Base-by-base conservation (phyloP, 1,140 invertebrate species). In the Drosophila athabasca region DNA sequence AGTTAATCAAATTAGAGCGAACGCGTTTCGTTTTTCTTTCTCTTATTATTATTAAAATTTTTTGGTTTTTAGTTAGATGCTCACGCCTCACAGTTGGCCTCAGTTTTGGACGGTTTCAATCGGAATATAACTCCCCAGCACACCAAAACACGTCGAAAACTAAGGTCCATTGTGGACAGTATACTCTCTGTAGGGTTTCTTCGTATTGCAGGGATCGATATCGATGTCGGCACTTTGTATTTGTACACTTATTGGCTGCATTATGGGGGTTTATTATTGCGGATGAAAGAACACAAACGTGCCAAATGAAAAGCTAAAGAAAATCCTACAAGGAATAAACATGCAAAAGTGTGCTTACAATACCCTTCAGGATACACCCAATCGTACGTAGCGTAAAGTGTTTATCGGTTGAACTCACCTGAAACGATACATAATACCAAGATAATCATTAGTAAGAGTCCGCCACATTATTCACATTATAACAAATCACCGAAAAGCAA, bases 61-160 rank as follows among this genome's bases (percentile, higher is more conserved):
- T 41, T 51, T 46, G 17, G 17, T 24, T 11, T 41, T 57, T 46
- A 8, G 31, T 55, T 68, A 45, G 83, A 46, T 66, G 84, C 62
- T 77, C 67, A 17, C 45, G 58, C 82, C 74, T 29, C 76, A 88
- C 82, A 90, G 66, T 73, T 62, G 83, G 90, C 90, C 90, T 91
- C 90, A 91, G 90, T 91, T 91, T 91, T 91, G 90, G 90, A 91
- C 90, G 90, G 90, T 91, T 91, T 91, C 90, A 91, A 91, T 91
- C 80, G 90, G 90, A 90, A 88, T 70, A 71, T 35, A 81, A 71
- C 70, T 79, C 72, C 83, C 72, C 68, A 73, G 62, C 83, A 91
- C 90, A 91, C 90, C 90, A 91, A 91, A 91, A 91, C 90, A 87
- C 90, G 90, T 88, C 90, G 72, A 91, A 91, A 91, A 90, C 90